phyloP scores from a whole-genome alignment of 2,888 invertebrate species.

The Troides helena region DNA sequence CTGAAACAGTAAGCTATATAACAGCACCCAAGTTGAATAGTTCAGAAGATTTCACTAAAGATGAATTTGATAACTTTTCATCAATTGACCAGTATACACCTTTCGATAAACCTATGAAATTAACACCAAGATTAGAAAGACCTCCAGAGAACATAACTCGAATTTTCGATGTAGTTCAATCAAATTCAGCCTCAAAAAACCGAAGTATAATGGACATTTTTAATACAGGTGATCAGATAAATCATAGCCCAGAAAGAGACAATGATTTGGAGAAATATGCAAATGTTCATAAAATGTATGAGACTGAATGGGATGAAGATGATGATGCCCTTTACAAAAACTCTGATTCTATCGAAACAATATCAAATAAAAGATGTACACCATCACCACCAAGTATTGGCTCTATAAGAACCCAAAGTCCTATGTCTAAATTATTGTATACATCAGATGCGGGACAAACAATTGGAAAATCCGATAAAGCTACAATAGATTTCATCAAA shows the following conservation, averaged over 20 bases:
- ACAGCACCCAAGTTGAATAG: constrained; percentile 25
- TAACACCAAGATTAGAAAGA: constrained; percentile 33
- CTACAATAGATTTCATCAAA: constrained; percentile 45
- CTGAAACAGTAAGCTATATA: constrained; percentile 33
- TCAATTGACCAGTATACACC: constrained; percentile 45
- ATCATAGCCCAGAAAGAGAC: constrained; percentile 48
- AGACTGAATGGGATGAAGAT: constrained; percentile 70
- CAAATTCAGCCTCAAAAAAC: constrained; percentile 54
- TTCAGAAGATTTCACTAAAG: constrained; percentile 48
- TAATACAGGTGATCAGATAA: constrained; percentile 43
- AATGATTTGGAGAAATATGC: constrained; percentile 52
- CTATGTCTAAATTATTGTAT: constrained; percentile 50
- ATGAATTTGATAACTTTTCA: constrained; percentile 45
- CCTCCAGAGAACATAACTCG: constrained; percentile 39
- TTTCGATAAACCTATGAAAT: constrained; percentile 47
- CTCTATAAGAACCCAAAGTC: constrained; percentile 45
- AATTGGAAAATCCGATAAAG: constrained; percentile 34
- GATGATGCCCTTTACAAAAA: constrained; percentile 72
- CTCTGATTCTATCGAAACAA: constrained; percentile 42
- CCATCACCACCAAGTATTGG: constrained; percentile 38
- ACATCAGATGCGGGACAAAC: constrained; percentile 36
- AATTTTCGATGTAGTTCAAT: constrained; percentile 65
- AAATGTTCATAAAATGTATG: constrained; percentile 51
- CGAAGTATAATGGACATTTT: constrained; percentile 73
- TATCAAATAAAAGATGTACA: constrained; percentile 31